These are phyloP conservation scores for Nestor notabilis DNA, from an alignment of 2,113 vertebrate genomes.

Conservation along the genomic window DNA sequence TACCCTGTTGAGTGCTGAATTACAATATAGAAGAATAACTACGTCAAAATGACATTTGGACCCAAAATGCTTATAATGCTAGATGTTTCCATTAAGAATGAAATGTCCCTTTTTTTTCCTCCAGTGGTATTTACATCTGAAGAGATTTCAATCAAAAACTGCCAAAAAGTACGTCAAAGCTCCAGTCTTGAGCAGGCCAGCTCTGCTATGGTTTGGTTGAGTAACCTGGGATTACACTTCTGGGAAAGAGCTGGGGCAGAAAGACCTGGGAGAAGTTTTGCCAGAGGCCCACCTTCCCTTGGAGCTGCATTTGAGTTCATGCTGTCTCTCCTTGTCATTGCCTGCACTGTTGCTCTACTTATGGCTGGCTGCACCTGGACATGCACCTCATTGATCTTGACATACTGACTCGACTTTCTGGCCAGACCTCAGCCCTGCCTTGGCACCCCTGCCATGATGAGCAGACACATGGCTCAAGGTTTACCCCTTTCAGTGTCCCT, in stretches of 20 bases:
- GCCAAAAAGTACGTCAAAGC: neutral
- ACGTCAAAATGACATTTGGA: neutral
- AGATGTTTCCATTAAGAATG: neutral
- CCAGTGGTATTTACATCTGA: neutral
- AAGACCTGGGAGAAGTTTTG: neutral
- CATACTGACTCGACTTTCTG: neutral
- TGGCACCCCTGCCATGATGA: fast-evolving
- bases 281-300: neutral
- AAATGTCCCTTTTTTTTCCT: neutral
- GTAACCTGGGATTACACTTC: neutral
- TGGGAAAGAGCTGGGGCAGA: neutral
- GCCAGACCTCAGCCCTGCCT: neutral
- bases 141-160: neutral
- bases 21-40: neutral
- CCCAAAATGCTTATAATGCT: neutral
- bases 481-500: neutral
- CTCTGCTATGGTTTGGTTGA: neutral
- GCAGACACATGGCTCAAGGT: neutral
- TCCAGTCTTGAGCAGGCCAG: neutral
- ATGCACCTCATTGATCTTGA: neutral
- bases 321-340: neutral
- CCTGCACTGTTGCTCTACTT: neutral
- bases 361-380: neutral
- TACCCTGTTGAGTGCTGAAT: neutral
- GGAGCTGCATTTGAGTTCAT: neutral